Conservation (phyloP, 1,140 invertebrate genomes). For the Saccostrea glomerata region DNA sequence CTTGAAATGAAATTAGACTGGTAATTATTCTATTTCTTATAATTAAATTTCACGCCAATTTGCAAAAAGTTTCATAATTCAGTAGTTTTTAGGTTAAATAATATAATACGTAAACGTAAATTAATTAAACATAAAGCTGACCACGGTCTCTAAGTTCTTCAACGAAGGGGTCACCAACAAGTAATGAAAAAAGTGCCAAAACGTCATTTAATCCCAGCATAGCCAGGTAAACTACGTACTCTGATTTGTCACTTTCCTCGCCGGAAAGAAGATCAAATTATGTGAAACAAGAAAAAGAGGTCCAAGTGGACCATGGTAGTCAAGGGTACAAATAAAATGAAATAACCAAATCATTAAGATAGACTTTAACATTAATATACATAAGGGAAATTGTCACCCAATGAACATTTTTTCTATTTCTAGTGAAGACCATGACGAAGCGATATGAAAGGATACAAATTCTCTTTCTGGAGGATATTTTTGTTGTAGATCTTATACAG, state of each 20-base stretch:
- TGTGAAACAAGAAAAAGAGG: not conserved
- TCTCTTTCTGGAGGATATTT: not conserved
- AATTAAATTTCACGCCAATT: too few species aligned
- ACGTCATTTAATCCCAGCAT: not conserved
- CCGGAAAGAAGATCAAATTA: not conserved
- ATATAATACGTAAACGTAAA: too few species aligned
- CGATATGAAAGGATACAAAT: not conserved
- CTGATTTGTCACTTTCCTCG: not conserved
- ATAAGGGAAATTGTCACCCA: too few species aligned
- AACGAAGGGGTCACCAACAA: too few species aligned
- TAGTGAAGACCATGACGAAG: not conserved
- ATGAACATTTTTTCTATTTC: too few species aligned
- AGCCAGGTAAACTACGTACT: not conserved
- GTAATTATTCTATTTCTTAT: too few species aligned
- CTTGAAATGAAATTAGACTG: too few species aligned
- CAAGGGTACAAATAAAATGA: not conserved
- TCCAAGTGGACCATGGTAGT: not conserved
- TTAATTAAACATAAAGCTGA: too few species aligned
- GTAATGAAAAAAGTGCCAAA: not conserved
- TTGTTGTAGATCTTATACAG: not conserved
- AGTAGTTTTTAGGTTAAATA: too few species aligned
- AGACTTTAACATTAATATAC: too few species aligned
- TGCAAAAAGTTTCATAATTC: too few species aligned
- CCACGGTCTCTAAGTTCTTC: too few species aligned
- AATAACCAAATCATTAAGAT: not conserved